Evolutionary conservation across 2,888 invertebrate genomes (phyloP).

Genomic region (Steinernema scapterisci): DNA sequence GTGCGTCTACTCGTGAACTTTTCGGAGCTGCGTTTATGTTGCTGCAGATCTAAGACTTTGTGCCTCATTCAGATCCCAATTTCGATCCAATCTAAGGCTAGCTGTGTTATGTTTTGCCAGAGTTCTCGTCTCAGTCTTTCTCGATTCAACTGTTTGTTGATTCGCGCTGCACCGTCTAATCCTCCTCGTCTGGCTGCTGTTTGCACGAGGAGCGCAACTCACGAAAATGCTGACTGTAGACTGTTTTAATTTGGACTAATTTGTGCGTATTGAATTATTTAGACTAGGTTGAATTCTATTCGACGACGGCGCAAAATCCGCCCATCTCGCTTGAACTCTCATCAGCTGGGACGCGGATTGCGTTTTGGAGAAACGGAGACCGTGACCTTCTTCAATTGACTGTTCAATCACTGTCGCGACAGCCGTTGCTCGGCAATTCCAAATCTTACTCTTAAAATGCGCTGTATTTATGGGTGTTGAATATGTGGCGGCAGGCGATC

Average conservation of each 20-base stretch:
- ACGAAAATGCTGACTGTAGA: no score
- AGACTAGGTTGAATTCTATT: background rate
- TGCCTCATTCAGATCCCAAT: no score
- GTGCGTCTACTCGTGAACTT: background rate
- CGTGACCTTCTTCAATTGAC: conserved; percentile 32
- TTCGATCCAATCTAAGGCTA: no score
- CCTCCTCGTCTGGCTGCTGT: background rate
- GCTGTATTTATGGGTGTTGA: background rate
- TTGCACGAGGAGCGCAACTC: no score
- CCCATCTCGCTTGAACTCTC: background rate
- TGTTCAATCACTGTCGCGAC: conserved; percentile 8
- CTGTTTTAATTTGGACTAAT: background rate
- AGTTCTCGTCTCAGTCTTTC: background rate
- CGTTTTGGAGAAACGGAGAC: conserved; percentile 16
- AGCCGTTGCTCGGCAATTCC: background rate
- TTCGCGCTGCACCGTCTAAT: background rate
- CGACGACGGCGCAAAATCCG: background rate
- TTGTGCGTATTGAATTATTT: background rate
- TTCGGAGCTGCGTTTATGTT: background rate
- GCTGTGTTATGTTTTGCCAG: no score
- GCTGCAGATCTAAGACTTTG: background rate
- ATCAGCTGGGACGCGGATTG: background rate
- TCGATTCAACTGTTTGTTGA: conserved; percentile 23
- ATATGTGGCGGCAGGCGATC: background rate
- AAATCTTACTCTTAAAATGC: conserved; percentile 4